These are phyloP conservation scores for Rhinophrynus dorsalis DNA, from an alignment of 2,797 vertebrate species.

Conservation along the genomic window DNA sequence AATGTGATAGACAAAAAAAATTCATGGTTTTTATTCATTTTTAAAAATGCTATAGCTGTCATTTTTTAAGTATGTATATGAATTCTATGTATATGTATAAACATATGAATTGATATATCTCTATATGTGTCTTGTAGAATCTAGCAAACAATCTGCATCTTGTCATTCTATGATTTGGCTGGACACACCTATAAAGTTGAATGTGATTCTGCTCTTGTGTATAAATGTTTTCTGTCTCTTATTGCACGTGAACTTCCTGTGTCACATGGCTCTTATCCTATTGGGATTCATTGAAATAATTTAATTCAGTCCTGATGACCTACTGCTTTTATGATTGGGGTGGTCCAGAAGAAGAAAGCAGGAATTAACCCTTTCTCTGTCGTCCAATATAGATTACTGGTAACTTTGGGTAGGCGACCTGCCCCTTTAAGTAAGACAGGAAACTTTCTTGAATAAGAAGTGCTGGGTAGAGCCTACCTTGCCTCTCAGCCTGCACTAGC, in stretches of 20 bases:
- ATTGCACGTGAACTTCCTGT: background rate
- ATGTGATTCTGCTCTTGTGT: conserved; percentile 39
- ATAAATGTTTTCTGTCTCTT: conserved; percentile 13
- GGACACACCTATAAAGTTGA: conserved; percentile 45
- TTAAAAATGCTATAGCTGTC: conserved; percentile 42
- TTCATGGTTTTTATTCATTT: conserved; percentile 43
- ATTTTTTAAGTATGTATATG: conserved; percentile 45
- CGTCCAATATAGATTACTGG: no score
- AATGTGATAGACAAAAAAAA: conserved; percentile 14
- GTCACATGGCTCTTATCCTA: conserved; percentile 1
- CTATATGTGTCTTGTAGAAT: conserved; percentile 39
- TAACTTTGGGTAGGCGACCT: no score
- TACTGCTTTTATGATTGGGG: conserved; percentile 14
- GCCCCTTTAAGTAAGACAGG: no score
- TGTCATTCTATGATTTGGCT: conserved; percentile 46
- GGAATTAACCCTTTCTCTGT: no score
- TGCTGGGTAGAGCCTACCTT: no score
- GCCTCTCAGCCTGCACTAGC: no score
- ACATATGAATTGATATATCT: conserved; percentile 43
- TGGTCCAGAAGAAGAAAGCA: conserved; percentile 12
- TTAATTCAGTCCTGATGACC: no score
- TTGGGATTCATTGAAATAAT: background rate
- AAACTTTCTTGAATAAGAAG: no score
- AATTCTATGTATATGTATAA: conserved; percentile 42
- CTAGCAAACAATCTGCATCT: conserved; percentile 37